These are phyloP conservation scores for Poliocrania exsul DNA, from an alignment of 2,797 vertebrate species.

Conservation along the genomic window DNA sequence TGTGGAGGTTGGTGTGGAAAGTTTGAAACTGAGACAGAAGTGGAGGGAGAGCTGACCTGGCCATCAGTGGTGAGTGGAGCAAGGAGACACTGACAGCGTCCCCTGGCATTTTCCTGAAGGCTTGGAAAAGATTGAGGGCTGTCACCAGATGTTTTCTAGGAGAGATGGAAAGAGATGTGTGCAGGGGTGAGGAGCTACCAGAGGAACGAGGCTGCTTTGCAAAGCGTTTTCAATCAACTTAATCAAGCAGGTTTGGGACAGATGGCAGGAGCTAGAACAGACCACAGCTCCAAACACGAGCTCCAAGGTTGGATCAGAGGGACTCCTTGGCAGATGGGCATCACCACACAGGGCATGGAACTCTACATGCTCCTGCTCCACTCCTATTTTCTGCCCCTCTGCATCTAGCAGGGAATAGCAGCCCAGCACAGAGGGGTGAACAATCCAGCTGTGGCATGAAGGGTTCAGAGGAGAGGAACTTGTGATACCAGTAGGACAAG, in stretches of 20 bases:
- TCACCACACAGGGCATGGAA: not conserved
- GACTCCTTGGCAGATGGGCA: not conserved
- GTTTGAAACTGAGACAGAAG: not conserved
- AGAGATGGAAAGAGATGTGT: not conserved
- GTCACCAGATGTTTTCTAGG: not conserved
- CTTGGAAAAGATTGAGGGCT: not conserved
- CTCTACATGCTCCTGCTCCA: not conserved
- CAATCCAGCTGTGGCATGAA: not conserved
- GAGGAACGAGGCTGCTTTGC: not conserved
- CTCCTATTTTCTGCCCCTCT: not conserved
- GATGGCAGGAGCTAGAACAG: not conserved
- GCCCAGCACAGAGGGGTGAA: not conserved
- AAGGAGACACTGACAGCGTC: not conserved
- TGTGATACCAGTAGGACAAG: not conserved
- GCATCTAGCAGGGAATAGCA: not conserved
- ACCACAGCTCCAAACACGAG: not conserved
- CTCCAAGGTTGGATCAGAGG: not conserved
- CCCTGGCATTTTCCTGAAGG: not conserved
- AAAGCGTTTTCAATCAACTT: not conserved
- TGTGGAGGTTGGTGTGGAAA: not conserved
- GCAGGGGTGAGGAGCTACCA: not conserved
- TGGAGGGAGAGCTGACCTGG: not conserved
- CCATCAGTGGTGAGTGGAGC: not conserved
- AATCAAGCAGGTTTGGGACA: not conserved
- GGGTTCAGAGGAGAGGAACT: not conserved